Percentiles rank a stretch among this genome's conserved stretches.
Conservation (phyloP, 2,797 vertebrate species). For the Bucorvus abyssinicus region DNA sequence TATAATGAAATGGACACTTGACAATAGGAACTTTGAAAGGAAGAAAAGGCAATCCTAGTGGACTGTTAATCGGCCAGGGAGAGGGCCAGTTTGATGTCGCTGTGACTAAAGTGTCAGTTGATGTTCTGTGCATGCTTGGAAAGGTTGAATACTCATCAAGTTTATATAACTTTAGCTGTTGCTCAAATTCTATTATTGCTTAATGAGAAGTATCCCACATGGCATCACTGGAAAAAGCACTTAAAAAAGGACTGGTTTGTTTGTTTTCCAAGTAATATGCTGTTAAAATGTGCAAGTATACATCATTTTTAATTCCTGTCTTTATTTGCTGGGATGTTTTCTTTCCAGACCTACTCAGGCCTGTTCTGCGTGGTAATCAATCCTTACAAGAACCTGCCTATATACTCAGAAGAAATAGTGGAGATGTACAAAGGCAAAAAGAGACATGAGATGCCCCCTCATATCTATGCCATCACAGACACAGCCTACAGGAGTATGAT, state of each 20-base stretch:
- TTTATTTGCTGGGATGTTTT: background rate
- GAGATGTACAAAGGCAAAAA: constrained; percentile 99
- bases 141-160: background rate
- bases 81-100: background rate
- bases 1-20: background rate
- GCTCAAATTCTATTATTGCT: background rate
- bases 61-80: background rate
- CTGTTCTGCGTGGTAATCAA: constrained; percentile 99
- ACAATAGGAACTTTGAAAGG: background rate
- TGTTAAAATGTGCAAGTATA: background rate
- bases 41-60: background rate
- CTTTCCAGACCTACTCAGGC: constrained; percentile 92
- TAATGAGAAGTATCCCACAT: background rate
- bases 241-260: background rate
- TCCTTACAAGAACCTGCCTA: constrained; percentile 98
- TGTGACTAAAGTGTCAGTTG: background rate
- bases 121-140: background rate
- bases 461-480: constrained; percentile 99
- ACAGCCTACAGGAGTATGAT: constrained; percentile 98
- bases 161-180: background rate
- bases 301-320: background rate
- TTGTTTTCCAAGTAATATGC: background rate
- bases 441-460: constrained; percentile 97
- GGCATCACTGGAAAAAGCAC: background rate
- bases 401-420: constrained; percentile 98